Conservation (phyloP, 2,888 invertebrate genomes). For the Drosophila dives region DNA sequence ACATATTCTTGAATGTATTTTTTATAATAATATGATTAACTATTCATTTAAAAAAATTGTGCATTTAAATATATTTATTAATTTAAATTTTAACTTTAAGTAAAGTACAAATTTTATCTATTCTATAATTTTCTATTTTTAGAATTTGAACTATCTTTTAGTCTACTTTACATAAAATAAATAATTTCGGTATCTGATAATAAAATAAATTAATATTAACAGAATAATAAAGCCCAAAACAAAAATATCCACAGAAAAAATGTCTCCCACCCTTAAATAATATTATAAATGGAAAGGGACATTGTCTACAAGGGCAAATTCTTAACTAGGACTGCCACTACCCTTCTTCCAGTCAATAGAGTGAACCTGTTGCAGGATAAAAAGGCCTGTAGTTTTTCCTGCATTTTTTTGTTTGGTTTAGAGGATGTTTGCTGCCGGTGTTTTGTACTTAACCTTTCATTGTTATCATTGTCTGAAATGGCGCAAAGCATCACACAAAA, state of each 20-base stretch:
- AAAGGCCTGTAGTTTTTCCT: background rate
- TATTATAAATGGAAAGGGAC: background rate
- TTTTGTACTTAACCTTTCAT: slow-evolving; percentile 54
- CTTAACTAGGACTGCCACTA: background rate
- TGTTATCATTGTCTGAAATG: slow-evolving; percentile 41
- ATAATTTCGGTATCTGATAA: background rate
- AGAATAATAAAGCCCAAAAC: background rate
- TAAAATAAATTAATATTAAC: background rate
- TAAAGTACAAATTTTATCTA: background rate
- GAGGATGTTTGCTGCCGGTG: slow-evolving; percentile 54
- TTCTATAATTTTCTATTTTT: no score
- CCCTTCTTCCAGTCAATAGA: background rate
- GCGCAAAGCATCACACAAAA: slow-evolving; percentile 25
- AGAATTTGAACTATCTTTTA: background rate
- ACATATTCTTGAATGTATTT: background rate
- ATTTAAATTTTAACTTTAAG: background rate
- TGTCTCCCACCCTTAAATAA: background rate
- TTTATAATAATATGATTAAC: background rate
- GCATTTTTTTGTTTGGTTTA: slow-evolving; percentile 22
- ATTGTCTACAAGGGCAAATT: background rate
- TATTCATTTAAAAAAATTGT: background rate
- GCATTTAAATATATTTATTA: background rate
- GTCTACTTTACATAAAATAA: background rate
- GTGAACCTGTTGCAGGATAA: background rate
- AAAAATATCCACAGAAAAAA: background rate